Base-by-base conservation (phyloP, 2,888 invertebrate species). In the Eristalis intricaria region DNA sequence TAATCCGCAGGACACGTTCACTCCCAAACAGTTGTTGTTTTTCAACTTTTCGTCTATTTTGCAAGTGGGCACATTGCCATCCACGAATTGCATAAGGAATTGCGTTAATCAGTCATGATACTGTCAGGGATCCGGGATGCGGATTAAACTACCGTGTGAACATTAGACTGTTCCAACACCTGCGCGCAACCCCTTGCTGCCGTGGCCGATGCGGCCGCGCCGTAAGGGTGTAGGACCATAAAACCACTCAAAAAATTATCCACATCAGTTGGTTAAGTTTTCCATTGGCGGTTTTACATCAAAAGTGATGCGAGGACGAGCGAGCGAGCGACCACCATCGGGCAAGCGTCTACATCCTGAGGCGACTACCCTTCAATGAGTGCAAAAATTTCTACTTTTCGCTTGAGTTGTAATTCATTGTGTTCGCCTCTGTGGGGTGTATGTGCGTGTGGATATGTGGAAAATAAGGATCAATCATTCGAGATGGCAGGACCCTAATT, bases 61-160 rank as follows among this genome's bases (percentile, higher is more conserved):
- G 82, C 78, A 77, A 74, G 64, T 76, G 84, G 83, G 84, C 87
- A 84, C 84, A 84, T 80, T 87, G 79, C 87, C 79, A 76, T 84
- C 78, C 71, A 74, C 65, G 84, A 80, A 87, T 56, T 87, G 87
- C 87, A 87, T 87, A 87, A 87, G 87, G 87, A 84, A 76, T 80
- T 76, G 71, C 84, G 87, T 87, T 87, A 87, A 87, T 87, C 87
- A 87, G 87, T 87, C 87, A 87, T 87, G 87, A 87, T 87, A 84
- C 87, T 84, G 87, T 87, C 87, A 84, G 84, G 79, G 79, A 87
- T 80, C 79, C 69, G 68, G 79, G 90, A 91, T 90, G 91, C 91
- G 91, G 91, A 91, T 91, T 91, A 92, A 92, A 91, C 90, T 89
- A 91, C 90, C 92, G 92, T 92, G 92, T 91, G 92, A 92, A 92